phyloP scores from a whole-genome alignment of 2,113 vertebrate genomes.

The Heliornis fulica region DNA sequence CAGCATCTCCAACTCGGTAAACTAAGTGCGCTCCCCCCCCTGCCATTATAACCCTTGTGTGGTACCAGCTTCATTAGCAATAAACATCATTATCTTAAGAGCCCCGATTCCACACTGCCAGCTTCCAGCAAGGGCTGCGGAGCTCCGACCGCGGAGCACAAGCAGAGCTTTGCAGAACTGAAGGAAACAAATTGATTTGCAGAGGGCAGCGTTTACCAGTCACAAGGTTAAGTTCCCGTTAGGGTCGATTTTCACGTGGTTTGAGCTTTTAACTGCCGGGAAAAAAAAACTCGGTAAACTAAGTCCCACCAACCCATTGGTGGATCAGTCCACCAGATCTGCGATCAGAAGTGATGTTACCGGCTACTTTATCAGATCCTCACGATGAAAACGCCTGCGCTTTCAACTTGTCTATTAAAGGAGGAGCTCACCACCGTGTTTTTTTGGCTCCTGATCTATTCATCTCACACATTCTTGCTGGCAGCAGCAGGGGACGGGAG shows the following conservation, averaged over 20 bases:
- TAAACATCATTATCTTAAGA: neutral
- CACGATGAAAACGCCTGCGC: fast-evolving
- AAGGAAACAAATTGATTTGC: neutral
- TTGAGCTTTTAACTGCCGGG: neutral
- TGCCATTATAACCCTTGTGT: neutral
- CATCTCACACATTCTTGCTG: neutral
- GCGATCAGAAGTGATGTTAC: neutral
- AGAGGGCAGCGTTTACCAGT: neutral
- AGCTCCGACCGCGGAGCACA: neutral
- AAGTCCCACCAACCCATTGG: neutral
- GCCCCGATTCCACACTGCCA: neutral
- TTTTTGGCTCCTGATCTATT: neutral
- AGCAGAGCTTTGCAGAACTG: neutral
- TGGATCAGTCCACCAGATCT: neutral
- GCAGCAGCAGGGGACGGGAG: neutral
- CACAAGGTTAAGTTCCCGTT: neutral
- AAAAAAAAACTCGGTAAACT: neutral
- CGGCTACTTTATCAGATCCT: neutral
- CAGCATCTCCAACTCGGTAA: neutral
- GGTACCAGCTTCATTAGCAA: neutral
- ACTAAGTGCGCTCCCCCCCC: too few species aligned
- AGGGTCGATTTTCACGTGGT: neutral
- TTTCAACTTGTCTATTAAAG: fast-evolving
- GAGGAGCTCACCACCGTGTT: neutral
- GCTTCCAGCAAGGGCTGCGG: neutral